A percentile compares a stretch with the other conserved stretches of the same genome.
Conservation (phyloP, 2,888 invertebrate species). For the Elgonia sp. region DNA sequence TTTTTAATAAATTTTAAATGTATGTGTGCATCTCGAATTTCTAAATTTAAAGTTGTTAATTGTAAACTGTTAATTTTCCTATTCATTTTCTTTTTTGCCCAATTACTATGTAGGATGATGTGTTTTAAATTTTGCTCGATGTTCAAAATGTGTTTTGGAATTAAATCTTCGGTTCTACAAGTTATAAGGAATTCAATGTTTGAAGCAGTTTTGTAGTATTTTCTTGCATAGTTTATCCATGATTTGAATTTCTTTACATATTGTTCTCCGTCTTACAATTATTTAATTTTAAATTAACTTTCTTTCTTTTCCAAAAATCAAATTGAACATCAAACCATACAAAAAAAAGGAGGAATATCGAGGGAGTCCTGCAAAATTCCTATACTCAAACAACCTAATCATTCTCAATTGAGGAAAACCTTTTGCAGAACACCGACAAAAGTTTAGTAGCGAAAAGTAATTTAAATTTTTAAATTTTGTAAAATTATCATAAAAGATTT, state of each 20-base stretch:
- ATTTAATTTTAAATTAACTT: no score
- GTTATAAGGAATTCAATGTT: background rate
- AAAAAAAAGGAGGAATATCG: no score
- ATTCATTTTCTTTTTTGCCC: background rate
- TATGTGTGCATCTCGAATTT: constrained; percentile 1
- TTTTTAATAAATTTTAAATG: constrained; percentile 8
- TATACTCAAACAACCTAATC: no score
- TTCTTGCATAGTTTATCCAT: background rate
- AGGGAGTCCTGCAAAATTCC: no score
- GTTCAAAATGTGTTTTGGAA: background rate
- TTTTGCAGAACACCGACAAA: no score
- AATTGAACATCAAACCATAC: no score
- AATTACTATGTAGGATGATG: background rate
- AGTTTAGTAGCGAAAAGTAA: no score
- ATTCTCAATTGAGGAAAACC: no score
- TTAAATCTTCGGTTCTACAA: background rate
- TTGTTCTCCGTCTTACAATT: no score
- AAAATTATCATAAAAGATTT: no score
- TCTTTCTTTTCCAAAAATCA: no score
- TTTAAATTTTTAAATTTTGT: no score
- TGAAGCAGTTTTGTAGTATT: background rate
- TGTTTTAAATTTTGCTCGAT: background rate
- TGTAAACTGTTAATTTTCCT: background rate
- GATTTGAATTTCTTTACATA: background rate
- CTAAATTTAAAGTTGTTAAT: background rate